phyloP scores from a whole-genome alignment of 2,113 vertebrate species.

The Probosciger aterrimus region DNA sequence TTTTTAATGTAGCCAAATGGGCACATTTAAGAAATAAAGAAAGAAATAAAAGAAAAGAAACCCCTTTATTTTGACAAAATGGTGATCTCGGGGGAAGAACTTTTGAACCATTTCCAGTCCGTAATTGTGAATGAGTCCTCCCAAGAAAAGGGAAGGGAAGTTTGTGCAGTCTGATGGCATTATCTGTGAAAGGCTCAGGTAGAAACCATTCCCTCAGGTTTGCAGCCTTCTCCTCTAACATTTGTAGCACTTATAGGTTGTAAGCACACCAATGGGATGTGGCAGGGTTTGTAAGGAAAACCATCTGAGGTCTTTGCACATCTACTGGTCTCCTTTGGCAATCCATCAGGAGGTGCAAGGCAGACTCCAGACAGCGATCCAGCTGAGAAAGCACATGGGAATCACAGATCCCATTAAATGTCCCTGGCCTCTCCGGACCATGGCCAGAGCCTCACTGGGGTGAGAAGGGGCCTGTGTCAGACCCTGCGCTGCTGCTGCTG shows the following conservation, averaged over 20 bases:
- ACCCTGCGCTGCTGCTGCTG: fast-evolving
- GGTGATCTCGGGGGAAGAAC: not conserved
- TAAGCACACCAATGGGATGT: not conserved
- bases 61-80: not conserved
- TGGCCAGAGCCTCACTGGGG: not conserved
- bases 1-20: not conserved
- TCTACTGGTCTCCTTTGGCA: not conserved
- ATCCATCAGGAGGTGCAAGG: not conserved
- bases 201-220: not conserved
- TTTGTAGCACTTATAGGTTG: not conserved
- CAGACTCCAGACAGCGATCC: not conserved
- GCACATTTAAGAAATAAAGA: not conserved
- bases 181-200: not conserved
- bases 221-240: not conserved
- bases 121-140: not conserved
- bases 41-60: not conserved
- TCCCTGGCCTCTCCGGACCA: not conserved
- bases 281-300: not conserved
- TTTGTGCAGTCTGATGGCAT: fast-evolving
- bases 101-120: not conserved
- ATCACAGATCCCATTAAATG: fast-evolving
- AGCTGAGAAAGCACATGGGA: not conserved
- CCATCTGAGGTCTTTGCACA: fast-evolving
- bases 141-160: not conserved
- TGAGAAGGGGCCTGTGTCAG: not conserved